Evolutionary conservation across 1,140 invertebrate species (phyloP).

Genomic region (Scaptomyza hsui): DNA sequence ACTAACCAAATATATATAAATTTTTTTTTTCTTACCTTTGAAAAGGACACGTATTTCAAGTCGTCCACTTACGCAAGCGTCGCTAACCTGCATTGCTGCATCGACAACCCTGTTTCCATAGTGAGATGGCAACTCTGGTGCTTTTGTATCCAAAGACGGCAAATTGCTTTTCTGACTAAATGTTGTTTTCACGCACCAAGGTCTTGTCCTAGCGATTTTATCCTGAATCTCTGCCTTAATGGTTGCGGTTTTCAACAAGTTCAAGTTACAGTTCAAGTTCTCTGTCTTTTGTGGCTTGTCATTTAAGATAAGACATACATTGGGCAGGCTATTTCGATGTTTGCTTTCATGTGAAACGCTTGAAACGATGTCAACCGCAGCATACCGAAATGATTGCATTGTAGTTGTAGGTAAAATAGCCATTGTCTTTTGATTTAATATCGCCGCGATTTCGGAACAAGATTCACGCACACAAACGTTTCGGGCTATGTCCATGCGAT

Average conservation of each 20-base stretch:
- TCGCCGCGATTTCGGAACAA: constrained; percentile 52
- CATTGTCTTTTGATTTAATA: constrained; percentile 20
- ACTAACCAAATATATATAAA: background rate
- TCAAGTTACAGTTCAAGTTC: background rate
- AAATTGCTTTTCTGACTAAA: constrained; percentile 48
- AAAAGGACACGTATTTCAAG: constrained; percentile 92
- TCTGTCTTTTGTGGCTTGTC: constrained; percentile 19
- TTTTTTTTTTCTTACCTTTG: constrained; percentile 71
- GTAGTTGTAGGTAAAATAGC: constrained; percentile 4
- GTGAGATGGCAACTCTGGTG: background rate
- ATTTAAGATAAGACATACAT: constrained; percentile 61
- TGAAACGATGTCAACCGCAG: constrained; percentile 22
- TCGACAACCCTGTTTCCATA: background rate
- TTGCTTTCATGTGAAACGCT: constrained; percentile 39
- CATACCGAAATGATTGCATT: constrained; percentile 31
- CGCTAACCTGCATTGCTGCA: constrained; percentile 75
- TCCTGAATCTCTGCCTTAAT: background rate
- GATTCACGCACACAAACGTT: constrained; percentile 87
- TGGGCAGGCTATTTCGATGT: constrained; percentile 75
- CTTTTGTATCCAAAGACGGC: background rate
- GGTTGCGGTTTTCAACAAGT: background rate
- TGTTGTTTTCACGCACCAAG: constrained; percentile 58
- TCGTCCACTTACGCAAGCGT: constrained; percentile 89
- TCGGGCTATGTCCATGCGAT: constrained; percentile 92
- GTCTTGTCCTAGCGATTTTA: constrained; percentile 6